Base-by-base conservation (phyloP, 2,797 vertebrate genomes). In the Macroramphosus scolopax region DNA sequence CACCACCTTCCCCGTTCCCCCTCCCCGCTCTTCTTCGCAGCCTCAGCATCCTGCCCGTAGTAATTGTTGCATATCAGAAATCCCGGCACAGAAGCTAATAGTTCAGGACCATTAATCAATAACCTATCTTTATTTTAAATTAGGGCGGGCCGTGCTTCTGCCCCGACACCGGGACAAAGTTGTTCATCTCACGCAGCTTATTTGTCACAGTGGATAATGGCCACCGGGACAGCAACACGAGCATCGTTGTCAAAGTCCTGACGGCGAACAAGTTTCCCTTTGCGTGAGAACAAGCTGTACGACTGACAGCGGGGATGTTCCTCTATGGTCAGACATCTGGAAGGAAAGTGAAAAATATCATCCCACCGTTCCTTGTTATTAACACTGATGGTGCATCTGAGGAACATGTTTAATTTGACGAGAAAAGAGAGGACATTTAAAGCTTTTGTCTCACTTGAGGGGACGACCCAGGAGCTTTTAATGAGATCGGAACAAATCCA, bases 181-280 rank as follows among this genome's bases (percentile, higher is more conserved):
- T 81, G 77, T 84, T n/a, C 66, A 78, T 82, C 84, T 79, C 60
- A 12, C 26, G 45, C 43, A 54, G 65, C 69, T 69, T 35, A 52
- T 66, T 80, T n/a, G 80, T 80, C 78, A 75, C 41, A 5, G 40
- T 81, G 70, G 82, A 78, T 80, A 81, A 85, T 80, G 57, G 50
- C 43, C 42, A 32, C 63, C 66, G 54, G 42, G 61, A 46, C 46
- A 38, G 60, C 68, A 72, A 72, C 63, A 78, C 57, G 40, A 37
- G 52, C 41, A 12, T 31, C 8, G 28, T 22, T 68, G 64, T 77
- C 53, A 53, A 55, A 74, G 68, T 61, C 67, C 39, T 13, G 53
- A 67, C 63, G 63, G 41, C 46, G 24, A 67, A 74, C 51, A 54
- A 34, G 43, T 33, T 57, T n/a, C 62, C 57, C 63, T 64, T 41